A percentile compares a stretch with the other conserved stretches of the same genome.
Conservation (phyloP, 2,113 vertebrate species). For the Symphodus melops region DNA sequence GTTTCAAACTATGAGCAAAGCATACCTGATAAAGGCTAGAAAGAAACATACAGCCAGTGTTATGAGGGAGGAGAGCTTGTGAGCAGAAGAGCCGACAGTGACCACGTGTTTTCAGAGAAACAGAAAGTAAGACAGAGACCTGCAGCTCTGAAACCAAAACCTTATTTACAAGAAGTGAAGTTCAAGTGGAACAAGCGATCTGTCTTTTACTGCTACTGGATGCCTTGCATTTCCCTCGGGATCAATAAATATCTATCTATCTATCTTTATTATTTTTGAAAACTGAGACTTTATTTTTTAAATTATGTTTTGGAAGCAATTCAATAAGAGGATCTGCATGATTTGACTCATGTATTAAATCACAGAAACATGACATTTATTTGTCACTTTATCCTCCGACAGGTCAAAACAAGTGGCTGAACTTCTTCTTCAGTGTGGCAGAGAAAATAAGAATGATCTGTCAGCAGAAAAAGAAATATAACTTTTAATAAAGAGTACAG, state of each 20-base stretch:
- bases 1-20: not conserved
- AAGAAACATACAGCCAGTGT: not conserved
- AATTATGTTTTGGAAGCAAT: no score
- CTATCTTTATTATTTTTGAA: no score
- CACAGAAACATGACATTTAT: no score
- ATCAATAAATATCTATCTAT: no score
- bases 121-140: slow-evolving; percentile 26
- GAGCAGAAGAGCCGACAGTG: not conserved
- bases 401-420: no score
- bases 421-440: not conserved
- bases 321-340: no score
- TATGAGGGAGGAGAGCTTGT: not conserved
- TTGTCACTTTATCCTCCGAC: not conserved
- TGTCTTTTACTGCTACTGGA: no score
- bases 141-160: slow-evolving; percentile 57
- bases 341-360: no score
- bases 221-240: no score
- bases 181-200: no score
- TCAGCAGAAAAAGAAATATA: not conserved
- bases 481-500: not conserved
- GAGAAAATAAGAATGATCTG: no score
- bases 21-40: not conserved
- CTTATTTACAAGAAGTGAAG: not conserved
- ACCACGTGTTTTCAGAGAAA: slow-evolving; percentile 81
- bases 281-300: no score